These are phyloP conservation scores for Brachylomia viminalis DNA, from an alignment of 2,888 invertebrate species.

Conservation along the genomic window DNA sequence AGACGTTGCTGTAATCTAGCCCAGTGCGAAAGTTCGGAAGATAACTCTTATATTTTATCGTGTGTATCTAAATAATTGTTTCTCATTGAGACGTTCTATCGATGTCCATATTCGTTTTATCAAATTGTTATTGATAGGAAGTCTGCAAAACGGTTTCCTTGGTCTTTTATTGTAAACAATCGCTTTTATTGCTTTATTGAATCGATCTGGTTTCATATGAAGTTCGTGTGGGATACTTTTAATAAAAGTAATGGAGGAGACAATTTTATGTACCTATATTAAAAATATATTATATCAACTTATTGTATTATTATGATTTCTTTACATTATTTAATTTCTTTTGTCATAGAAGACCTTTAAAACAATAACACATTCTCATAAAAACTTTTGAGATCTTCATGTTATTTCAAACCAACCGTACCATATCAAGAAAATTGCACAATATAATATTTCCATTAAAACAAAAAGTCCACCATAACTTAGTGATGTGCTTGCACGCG, in stretches of 20 bases:
- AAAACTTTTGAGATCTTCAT: neutral
- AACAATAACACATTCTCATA: neutral
- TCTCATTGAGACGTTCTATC: slow-evolving; percentile 67
- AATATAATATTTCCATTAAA: neutral
- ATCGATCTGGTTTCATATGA: slow-evolving; percentile 59
- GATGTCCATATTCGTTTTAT: slow-evolving; percentile 62
- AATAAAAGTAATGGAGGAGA: too few species aligned
- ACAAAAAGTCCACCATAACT: slow-evolving; percentile 54
- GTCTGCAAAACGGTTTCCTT: slow-evolving; percentile 67
- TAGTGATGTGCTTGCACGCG: slow-evolving; percentile 70
- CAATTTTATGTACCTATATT: too few species aligned
- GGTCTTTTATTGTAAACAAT: slow-evolving; percentile 58
- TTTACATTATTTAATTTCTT: too few species aligned
- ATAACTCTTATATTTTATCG: slow-evolving; percentile 69
- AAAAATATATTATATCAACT: too few species aligned
- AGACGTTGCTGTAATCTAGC: neutral
- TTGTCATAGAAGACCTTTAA: too few species aligned
- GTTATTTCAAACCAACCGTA: too few species aligned
- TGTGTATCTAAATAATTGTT: slow-evolving; percentile 77
- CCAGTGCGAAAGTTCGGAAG: slow-evolving; percentile 64
- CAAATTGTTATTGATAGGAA: slow-evolving; percentile 69
- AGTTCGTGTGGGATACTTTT: slow-evolving; percentile 46
- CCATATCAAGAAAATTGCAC: neutral
- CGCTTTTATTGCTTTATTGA: slow-evolving; percentile 61
- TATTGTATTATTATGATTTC: too few species aligned